These are phyloP conservation scores for Pangasius sanitwongsei DNA, from an alignment of 2,797 vertebrate species.

Conservation along the genomic window DNA sequence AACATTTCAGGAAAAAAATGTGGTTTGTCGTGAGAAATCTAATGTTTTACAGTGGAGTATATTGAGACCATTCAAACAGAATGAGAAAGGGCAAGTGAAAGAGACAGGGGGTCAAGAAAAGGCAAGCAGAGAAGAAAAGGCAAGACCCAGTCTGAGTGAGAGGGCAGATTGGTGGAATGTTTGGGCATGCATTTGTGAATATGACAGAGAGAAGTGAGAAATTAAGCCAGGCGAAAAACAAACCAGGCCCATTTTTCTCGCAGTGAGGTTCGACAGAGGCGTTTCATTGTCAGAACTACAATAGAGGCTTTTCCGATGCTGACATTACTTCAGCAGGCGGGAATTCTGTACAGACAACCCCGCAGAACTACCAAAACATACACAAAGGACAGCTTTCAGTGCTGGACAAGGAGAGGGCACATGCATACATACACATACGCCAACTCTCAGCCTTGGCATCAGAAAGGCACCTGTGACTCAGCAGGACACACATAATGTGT, in stretches of 20 bases:
- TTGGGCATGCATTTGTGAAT: constrained; percentile 78
- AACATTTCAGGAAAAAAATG: constrained; percentile 19
- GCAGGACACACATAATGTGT: constrained; percentile 61
- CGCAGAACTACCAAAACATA: constrained; percentile 71
- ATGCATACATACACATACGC: constrained; percentile 68
- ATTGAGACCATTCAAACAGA: constrained; percentile 43
- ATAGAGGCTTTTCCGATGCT: constrained; percentile 83
- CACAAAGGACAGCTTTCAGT: constrained; percentile 82
- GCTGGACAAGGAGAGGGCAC: constrained; percentile 71
- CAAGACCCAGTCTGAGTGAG: constrained; percentile 63
- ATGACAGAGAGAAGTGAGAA: constrained; percentile 80
- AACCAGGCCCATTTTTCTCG: constrained; percentile 78
- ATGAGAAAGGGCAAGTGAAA: constrained; percentile 53
- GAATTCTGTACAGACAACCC: constrained; percentile 90
- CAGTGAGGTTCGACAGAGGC: constrained; percentile 78
- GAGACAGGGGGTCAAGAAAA: constrained; percentile 63
- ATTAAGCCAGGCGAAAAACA: constrained; percentile 78
- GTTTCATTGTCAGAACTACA: constrained; percentile 85
- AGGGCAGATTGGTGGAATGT: constrained; percentile 80
- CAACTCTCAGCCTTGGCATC: constrained; percentile 66
- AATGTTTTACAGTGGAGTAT: constrained; percentile 26
- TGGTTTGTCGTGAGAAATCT: constrained; percentile 39
- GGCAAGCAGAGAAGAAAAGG: constrained; percentile 64
- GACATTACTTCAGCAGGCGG: constrained; percentile 94
- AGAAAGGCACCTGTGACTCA: constrained; percentile 64